Evolutionary conservation across 2,888 invertebrate genomes (phyloP).

Genomic region (Ryuthela nishihirai): DNA sequence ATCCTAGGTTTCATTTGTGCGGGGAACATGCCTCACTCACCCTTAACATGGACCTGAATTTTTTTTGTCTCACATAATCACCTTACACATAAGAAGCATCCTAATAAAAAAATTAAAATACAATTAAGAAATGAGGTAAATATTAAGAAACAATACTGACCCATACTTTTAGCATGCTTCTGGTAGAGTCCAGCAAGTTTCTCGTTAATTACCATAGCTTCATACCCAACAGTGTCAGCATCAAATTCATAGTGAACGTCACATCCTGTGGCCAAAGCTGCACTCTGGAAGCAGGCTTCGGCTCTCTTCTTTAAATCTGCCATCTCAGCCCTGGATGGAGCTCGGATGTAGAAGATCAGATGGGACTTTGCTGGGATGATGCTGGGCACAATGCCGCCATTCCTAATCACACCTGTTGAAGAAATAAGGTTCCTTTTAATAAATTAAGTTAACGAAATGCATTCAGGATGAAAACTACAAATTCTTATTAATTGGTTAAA

Average conservation of each 20-base stretch:
- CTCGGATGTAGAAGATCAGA: conserved; percentile 45
- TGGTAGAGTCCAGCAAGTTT: conserved; percentile 45
- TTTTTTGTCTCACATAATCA: too few species aligned
- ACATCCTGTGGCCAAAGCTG: conserved; percentile 43
- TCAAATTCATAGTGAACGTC: conserved; percentile 19
- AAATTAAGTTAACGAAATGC: too few species aligned
- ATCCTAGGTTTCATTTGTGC: too few species aligned
- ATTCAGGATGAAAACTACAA: too few species aligned
- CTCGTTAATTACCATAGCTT: conserved; percentile 46
- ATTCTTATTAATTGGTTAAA: too few species aligned
- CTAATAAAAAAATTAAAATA: too few species aligned
- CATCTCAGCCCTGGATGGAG: conserved; percentile 45
- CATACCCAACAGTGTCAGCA: conserved; percentile 39
- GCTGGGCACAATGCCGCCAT: conserved; percentile 41
- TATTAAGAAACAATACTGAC: conserved; percentile 15
- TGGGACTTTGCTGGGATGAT: conserved; percentile 46
- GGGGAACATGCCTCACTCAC: too few species aligned
- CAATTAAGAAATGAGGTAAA: too few species aligned
- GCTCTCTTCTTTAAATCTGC: conserved; percentile 43
- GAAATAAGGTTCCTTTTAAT: too few species aligned
- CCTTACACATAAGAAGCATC: too few species aligned
- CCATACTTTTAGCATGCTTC: conserved; percentile 44
- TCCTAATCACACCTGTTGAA: conserved; percentile 38
- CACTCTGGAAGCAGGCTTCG: conserved; percentile 45
- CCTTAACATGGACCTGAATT: too few species aligned